A percentile compares a stretch with the other conserved stretches of the same genome.
phyloP scores from a whole-genome alignment of 2,888 invertebrate genomes.

The Lampropteryx suffumata region DNA sequence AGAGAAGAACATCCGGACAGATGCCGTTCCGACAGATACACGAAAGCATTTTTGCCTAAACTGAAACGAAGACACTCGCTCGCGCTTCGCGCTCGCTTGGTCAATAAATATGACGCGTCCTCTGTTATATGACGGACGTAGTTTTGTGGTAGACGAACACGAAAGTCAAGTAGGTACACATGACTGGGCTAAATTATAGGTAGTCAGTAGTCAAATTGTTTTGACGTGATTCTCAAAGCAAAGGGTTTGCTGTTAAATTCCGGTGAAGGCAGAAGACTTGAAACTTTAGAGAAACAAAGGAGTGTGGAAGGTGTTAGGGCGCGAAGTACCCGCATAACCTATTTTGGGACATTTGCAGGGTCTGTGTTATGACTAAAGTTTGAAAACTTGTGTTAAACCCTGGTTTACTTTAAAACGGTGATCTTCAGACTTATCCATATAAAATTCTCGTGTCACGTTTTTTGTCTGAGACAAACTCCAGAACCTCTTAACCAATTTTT shows the following conservation, averaged over 20 bases:
- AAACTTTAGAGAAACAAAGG: neutral
- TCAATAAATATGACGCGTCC: too few species aligned
- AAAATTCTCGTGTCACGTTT: too few species aligned
- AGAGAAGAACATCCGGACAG: too few species aligned
- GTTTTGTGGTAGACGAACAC: neutral
- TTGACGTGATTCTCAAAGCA: neutral
- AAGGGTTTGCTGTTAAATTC: neutral
- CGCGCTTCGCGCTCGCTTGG: too few species aligned
- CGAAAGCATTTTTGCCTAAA: too few species aligned
- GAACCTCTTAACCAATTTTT: too few species aligned
- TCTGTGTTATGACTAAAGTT: constrained; percentile 4
- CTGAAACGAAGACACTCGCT: too few species aligned
- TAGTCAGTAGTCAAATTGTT: constrained; percentile 1
- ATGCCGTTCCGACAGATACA: too few species aligned
- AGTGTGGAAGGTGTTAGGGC: neutral
- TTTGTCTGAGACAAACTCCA: too few species aligned
- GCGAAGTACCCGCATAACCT: neutral
- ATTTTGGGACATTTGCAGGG: neutral
- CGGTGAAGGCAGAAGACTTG: neutral
- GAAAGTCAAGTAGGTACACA: neutral
- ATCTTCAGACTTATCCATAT: too few species aligned
- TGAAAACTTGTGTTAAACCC: neutral
- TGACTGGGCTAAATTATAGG: neutral
- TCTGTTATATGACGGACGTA: neutral
- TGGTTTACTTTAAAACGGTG: too few species aligned